These are phyloP conservation scores for Steinernema hermaphroditum DNA, from an alignment of 2,888 invertebrate species.

Conservation along the genomic window DNA sequence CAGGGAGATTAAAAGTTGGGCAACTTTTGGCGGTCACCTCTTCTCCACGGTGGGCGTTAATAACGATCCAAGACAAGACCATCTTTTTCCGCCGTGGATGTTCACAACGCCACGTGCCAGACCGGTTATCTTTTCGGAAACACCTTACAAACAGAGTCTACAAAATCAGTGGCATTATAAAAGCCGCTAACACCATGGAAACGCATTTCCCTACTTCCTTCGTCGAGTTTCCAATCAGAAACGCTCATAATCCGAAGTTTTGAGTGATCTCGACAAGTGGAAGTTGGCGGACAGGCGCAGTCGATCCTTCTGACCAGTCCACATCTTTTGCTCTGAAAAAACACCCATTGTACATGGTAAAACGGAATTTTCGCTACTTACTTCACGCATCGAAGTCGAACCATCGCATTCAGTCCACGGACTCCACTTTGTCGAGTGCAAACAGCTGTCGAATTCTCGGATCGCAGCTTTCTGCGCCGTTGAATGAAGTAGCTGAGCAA, in stretches of 20 bases:
- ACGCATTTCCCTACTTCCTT: neutral
- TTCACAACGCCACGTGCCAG: too few relatives aligned
- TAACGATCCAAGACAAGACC: slow-evolving; percentile 2
- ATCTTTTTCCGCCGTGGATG: too few relatives aligned
- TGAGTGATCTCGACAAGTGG: neutral
- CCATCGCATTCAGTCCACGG: neutral
- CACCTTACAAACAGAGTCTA: neutral
- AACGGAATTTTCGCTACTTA: neutral
- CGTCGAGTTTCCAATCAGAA: neutral
- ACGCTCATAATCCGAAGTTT: neutral
- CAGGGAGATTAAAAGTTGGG: slow-evolving; percentile 7
- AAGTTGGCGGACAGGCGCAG: neutral
- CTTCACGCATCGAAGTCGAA: neutral
- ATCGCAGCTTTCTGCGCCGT: neutral
- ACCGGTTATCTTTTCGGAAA: too few relatives aligned
- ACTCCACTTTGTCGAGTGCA: neutral
- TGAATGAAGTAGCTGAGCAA: neutral
- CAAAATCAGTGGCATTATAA: neutral
- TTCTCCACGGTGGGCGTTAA: neutral
- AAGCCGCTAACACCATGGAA: neutral
- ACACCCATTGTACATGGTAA: neutral
- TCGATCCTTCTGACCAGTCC: neutral
- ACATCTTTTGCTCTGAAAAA: neutral
- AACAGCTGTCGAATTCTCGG: neutral
- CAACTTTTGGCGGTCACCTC: slow-evolving; percentile 21